phyloP scores from a whole-genome alignment of 2,113 vertebrate genomes.

The Leptocoma aspasia region DNA sequence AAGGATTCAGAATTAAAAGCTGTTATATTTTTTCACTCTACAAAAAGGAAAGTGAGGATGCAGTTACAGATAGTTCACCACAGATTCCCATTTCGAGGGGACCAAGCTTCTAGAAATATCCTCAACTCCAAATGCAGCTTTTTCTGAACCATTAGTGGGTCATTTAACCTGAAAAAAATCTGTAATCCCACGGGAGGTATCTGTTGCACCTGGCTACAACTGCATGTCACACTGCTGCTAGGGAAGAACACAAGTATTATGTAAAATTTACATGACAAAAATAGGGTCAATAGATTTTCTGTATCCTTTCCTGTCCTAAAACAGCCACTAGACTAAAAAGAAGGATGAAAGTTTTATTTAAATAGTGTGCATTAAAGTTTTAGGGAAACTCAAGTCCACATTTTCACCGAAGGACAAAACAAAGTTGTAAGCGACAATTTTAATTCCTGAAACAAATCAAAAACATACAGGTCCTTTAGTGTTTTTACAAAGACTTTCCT shows the following conservation, averaged over 20 bases:
- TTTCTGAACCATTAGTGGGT: not conserved
- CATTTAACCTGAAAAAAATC: not conserved
- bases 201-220: not conserved
- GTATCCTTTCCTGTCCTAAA: not conserved
- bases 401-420: not conserved
- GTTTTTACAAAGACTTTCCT: conserved; percentile 52
- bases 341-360: not conserved
- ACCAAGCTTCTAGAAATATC: not conserved
- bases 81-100: not conserved
- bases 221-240: not conserved
- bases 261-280: not conserved
- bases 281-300: not conserved
- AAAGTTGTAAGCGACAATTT: not conserved
- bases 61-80: not conserved
- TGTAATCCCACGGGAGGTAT: not conserved
- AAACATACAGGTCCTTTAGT: conserved; percentile 37
- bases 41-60: conserved; percentile 61
- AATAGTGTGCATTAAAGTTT: not conserved
- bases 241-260: not conserved
- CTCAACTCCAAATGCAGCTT: not conserved
- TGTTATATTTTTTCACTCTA: conserved; percentile 41
- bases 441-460: conserved; percentile 55
- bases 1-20: conserved; percentile 37
- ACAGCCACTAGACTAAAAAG: not conserved
- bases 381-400: not conserved